Percentiles rank a stretch among this genome's conserved stretches.
Evolutionary conservation across 2,797 vertebrate genomes (phyloP).

Genomic region (Syngnathus acus): DNA sequence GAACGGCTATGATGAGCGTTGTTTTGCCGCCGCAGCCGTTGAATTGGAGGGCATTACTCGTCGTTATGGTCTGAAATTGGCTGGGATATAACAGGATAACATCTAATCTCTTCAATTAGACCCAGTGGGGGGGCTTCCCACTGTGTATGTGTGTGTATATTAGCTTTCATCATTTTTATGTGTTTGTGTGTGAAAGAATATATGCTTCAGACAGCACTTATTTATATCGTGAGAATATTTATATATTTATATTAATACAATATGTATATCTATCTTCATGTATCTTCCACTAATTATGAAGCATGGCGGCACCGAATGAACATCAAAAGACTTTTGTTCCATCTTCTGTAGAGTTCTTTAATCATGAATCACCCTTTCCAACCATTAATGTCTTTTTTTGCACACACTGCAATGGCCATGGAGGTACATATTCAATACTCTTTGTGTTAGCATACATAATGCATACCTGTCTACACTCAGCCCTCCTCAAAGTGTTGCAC

Average conservation of each 20-base stretch:
- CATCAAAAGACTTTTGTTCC: not conserved
- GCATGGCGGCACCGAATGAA: not conserved
- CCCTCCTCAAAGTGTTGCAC: slow-evolving; percentile 41
- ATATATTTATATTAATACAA: no score
- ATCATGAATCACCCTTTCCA: not conserved
- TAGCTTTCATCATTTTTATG: slow-evolving; percentile 7
- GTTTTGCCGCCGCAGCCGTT: slow-evolving; percentile 52
- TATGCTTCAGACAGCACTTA: not conserved
- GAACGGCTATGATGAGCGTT: slow-evolving; percentile 46
- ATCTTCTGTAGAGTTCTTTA: not conserved
- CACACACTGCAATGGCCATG: slow-evolving; percentile 30
- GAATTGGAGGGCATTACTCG: slow-evolving; percentile 59
- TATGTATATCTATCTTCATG: not conserved
- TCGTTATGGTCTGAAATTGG: slow-evolving; percentile 65
- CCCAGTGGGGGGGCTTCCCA: slow-evolving; percentile 47
- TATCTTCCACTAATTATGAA: not conserved
- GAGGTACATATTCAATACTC: slow-evolving; percentile 42
- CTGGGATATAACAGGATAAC: slow-evolving; percentile 65
- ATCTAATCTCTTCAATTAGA: slow-evolving; percentile 72
- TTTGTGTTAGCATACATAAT: slow-evolving; percentile 43
- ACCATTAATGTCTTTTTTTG: slow-evolving; percentile 20
- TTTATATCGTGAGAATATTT: no score
- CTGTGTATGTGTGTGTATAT: slow-evolving; percentile 22
- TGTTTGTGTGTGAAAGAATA: slow-evolving; percentile 2
- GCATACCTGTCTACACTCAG: slow-evolving; percentile 16